phyloP scores from a whole-genome alignment of 2,113 vertebrate species.

The Otis tarda region DNA sequence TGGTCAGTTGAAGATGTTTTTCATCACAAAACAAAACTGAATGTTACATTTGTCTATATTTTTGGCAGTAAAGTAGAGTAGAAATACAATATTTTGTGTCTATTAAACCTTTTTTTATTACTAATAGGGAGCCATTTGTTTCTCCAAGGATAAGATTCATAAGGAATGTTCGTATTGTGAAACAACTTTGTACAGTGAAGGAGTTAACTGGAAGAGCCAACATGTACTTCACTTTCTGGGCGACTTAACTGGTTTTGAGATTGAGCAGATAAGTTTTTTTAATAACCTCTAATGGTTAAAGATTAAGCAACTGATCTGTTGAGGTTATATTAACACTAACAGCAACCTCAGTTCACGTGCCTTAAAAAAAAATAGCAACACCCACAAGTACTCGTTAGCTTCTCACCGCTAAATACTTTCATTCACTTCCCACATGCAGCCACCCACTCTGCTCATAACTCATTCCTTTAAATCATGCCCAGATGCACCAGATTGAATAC shows the following conservation, averaged over 20 bases:
- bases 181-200: neutral
- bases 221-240: neutral
- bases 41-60: neutral
- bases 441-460: conserved; percentile 35
- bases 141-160: neutral
- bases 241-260: neutral
- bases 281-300: neutral
- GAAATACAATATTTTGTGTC: neutral
- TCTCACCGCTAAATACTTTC: neutral
- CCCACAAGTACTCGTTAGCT: neutral
- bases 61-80: neutral
- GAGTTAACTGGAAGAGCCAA: neutral
- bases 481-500: conserved; percentile 21
- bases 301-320: neutral
- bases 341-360: neutral
- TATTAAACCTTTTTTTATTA: neutral
- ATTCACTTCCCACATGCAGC: conserved; percentile 38
- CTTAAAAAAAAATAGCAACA: conserved; percentile 10
- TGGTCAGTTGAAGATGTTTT: neutral
- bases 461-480: conserved; percentile 23
- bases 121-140: neutral
- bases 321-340: neutral
- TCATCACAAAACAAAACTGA: neutral
- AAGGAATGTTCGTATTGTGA: neutral
- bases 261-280: neutral